Evolutionary conservation across 1,140 invertebrate species (phyloP).

Genomic region (Macrocentrus cingulum): DNA sequence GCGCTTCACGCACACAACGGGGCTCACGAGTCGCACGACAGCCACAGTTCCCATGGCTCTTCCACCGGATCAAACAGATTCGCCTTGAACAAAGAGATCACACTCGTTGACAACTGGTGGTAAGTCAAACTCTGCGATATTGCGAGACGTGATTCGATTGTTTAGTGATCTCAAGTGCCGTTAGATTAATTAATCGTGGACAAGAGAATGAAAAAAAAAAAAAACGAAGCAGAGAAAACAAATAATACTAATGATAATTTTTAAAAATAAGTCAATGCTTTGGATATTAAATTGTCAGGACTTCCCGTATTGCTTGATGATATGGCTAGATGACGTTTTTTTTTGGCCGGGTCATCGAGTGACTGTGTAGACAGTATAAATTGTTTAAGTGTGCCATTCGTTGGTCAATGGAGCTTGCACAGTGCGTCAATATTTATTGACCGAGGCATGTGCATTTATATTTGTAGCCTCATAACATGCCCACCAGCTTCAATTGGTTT

Average conservation of each 20-base stretch:
- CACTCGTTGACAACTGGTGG: conserved; percentile 35
- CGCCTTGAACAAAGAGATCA: conserved; percentile 36
- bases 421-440: conserved; percentile 9
- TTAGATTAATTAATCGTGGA: conserved; percentile 9
- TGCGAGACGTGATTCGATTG: conserved; percentile 2
- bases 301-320: neutral
- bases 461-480: no score
- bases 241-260: no score
- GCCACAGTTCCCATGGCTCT: conserved; percentile 40
- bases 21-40: conserved; percentile 35
- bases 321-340: neutral
- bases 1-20: conserved; percentile 26
- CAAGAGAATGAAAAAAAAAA: neutral
- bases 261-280: no score
- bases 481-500: no score
- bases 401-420: neutral
- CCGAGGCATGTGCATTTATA: no score
- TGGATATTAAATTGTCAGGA: neutral
- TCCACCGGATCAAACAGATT: conserved; percentile 37
- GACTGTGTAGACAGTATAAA: neutral
- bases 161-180: conserved; percentile 17
- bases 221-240: no score
- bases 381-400: conserved; percentile 5
- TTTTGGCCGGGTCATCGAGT: neutral
- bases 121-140: conserved; percentile 24